Base-by-base conservation (phyloP, 1,140 invertebrate genomes). In the Rhysida immarginata region DNA sequence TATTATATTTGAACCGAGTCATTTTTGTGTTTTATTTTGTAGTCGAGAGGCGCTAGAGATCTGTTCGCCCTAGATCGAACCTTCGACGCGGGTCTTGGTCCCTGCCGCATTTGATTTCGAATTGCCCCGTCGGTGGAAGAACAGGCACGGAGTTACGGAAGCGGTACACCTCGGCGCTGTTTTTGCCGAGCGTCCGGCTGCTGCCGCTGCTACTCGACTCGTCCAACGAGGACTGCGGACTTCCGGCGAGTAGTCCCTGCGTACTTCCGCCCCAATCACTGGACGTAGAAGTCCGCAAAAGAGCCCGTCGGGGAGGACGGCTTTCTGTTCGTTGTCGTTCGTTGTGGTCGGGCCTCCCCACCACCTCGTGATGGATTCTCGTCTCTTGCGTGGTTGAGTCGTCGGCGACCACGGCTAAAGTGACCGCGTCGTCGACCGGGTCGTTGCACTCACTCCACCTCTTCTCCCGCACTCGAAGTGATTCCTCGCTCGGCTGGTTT, bases 141-240 rank as follows among this genome's bases (percentile, higher is more conserved):
- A 35, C 29, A 35, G 29, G 29, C 29, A 35, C 29, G 5, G 29
- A 35, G 29, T 35, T 35, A 8, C 29, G 5, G 29, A 35, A 35
- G 5, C 29, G n/a, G n/a, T n/a, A n/a, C n/a, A n/a, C n/a, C n/a
- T n/a, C n/a, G n/a, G n/a, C n/a, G n/a, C 16, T 8, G 29, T 16
- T 8, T 35, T 35, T 35, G 16, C 29, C 29, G 29, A 35, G 16
- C 29, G 29, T 5, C 5, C 29, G 29, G 16, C 29, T 35, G 29
- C 44, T 46, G 44, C 44, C 18, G 20, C 44, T 46, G 18, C 44
- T 46, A 46, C 44, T 46, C 5, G 44, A 46, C 20, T 46, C 44
- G 44, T 46, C 44, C 21, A 46, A 20, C 8, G 44, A 46, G 5
- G 44, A 46, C 44, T 46, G 44, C 5, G 44, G 44, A 46, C 44